phyloP scores from a whole-genome alignment of 2,797 vertebrate species.

The Anguilla megastoma region DNA sequence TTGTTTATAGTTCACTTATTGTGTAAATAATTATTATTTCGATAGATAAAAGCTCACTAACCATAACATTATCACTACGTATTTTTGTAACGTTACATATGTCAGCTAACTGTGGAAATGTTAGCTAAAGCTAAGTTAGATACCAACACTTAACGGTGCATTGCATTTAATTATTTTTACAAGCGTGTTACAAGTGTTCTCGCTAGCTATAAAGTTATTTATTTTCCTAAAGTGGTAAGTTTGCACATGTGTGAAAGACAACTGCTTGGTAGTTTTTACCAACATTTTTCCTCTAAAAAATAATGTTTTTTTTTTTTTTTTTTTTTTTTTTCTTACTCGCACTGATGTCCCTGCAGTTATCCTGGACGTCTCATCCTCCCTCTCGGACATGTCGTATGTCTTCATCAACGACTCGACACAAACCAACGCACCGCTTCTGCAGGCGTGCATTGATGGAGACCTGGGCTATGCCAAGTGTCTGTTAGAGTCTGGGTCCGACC shows the following conservation, averaged over 20 bases:
- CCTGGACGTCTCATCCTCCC: slow-evolving; percentile 19
- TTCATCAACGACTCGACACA: slow-evolving; percentile 82
- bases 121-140: neutral
- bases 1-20: neutral
- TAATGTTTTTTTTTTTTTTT: neutral
- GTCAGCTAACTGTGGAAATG: neutral
- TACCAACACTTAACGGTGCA: neutral
- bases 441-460: slow-evolving; percentile 84
- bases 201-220: neutral
- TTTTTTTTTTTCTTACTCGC: neutral
- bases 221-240: neutral
- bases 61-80: neutral
- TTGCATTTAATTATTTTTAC: neutral
- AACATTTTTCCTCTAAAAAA: neutral
- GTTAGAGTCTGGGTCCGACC: slow-evolving; percentile 81
- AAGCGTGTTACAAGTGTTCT: neutral
- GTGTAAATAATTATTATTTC: neutral
- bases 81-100: neutral
- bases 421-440: slow-evolving; percentile 78
- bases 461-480: slow-evolving; percentile 78
- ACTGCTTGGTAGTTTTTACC: neutral
- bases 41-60: neutral
- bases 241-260: neutral
- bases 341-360: neutral
- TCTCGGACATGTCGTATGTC: slow-evolving; percentile 76